These are phyloP conservation scores for Flabesymbios commensalis DNA, from an alignment of 2,888 invertebrate genomes.

Conservation along the genomic window DNA sequence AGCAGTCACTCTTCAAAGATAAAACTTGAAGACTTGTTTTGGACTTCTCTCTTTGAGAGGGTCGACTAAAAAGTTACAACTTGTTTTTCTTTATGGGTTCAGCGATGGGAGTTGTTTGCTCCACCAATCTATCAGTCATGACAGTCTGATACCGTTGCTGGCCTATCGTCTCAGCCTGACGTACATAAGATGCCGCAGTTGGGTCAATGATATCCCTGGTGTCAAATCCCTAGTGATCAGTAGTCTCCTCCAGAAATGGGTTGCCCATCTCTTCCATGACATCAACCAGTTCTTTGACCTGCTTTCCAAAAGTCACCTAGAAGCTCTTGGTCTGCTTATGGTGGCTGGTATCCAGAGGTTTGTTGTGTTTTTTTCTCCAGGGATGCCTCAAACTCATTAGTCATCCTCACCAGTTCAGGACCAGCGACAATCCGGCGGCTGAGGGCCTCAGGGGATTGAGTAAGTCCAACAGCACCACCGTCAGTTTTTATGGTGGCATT, in stretches of 20 bases:
- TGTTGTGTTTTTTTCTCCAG: not conserved
- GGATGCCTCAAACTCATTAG: constrained; percentile 4
- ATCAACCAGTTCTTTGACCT: constrained; percentile 1
- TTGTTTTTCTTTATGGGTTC: constrained; percentile 4
- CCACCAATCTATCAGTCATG: not conserved
- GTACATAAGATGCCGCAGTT: not conserved
- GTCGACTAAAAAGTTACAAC: not conserved
- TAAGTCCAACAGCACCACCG: constrained; percentile 36
- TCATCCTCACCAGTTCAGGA: constrained; percentile 21
- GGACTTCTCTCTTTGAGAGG: not conserved
- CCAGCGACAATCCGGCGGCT: too few relatives aligned
- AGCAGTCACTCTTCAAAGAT: constrained; percentile 15
- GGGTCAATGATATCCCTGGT: not conserved
- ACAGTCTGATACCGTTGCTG: not conserved
- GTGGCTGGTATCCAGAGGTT: too few relatives aligned
- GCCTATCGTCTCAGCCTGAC: not conserved
- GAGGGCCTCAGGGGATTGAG: constrained; percentile 32
- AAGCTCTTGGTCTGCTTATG: too few relatives aligned
- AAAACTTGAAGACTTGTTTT: not conserved
- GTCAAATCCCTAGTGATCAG: not conserved
- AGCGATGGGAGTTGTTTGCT: not conserved
- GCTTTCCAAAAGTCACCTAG: not conserved
- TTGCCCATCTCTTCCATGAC: constrained; percentile 2
- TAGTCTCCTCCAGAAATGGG: constrained; percentile 2
- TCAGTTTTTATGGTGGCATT: constrained; percentile 39